Percentiles rank a stretch among this genome's conserved stretches.
Conservation (phyloP, 2,888 invertebrate species). For the Lingula anatina region DNA sequence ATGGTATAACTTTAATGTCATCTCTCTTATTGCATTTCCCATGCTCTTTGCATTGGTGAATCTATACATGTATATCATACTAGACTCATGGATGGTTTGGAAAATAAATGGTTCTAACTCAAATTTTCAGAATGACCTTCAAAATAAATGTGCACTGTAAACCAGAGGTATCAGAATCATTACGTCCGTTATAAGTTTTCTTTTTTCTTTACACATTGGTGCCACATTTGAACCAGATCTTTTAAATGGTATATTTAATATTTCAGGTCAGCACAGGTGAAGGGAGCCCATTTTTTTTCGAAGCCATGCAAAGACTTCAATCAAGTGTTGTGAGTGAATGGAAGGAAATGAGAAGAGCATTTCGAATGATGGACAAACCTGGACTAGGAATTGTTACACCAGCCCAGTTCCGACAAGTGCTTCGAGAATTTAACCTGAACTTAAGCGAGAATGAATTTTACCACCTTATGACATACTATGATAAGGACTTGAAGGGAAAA, state of each 20-base stretch:
- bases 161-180: too few species aligned
- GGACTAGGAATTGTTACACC: constrained; percentile 26
- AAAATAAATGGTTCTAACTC: too few species aligned
- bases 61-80: too few species aligned
- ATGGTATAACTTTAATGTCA: too few species aligned
- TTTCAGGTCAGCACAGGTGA: constrained; percentile 2
- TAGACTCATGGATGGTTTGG: too few species aligned
- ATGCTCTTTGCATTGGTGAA: too few species aligned
- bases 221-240: too few species aligned
- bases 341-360: constrained; percentile 46
- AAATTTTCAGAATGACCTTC: too few species aligned
- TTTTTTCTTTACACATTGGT: too few species aligned
- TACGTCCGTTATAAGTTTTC: too few species aligned
- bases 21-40: too few species aligned
- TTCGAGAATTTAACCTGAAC: constrained; percentile 39
- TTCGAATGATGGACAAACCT: constrained; percentile 27
- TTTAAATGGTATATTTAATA: neutral
- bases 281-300: constrained; percentile 7
- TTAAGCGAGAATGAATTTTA: constrained; percentile 46
- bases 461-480: constrained; percentile 36
- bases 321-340: constrained; percentile 35
- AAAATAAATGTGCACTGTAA: too few species aligned
- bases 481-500: constrained; percentile 30
- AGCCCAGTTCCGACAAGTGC: constrained; percentile 33
- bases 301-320: constrained; percentile 28